Evolutionary conservation across 2,113 vertebrate genomes (phyloP).

Genomic region (Prunella fulvescens): DNA sequence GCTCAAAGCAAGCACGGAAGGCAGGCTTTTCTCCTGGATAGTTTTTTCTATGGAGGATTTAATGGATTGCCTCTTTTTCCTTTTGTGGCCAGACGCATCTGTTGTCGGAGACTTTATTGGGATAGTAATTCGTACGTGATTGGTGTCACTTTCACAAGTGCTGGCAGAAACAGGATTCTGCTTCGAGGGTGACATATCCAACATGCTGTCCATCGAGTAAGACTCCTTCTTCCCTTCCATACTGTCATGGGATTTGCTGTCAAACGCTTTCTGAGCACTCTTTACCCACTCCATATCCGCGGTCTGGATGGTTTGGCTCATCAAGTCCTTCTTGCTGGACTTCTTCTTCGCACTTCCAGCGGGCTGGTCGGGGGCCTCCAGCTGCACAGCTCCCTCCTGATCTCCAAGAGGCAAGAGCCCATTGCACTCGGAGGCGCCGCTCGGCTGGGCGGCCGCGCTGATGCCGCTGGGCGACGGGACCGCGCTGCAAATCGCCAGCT

Average conservation of each 20-base stretch:
- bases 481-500: conserved; percentile 61
- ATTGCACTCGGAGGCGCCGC: conserved; percentile 60
- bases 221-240: conserved; percentile 82
- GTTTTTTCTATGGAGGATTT: conserved; percentile 80
- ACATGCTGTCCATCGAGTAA: conserved; percentile 65
- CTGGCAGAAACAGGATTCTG: conserved; percentile 70
- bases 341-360: conserved; percentile 82
- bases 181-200: conserved; percentile 48
- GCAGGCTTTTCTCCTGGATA: conserved; percentile 74
- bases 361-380: conserved; percentile 84
- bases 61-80: conserved; percentile 83
- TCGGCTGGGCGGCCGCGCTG: conserved; percentile 20
- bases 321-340: conserved; percentile 87
- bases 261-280: conserved; percentile 81
- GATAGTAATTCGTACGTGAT: conserved; percentile 73
- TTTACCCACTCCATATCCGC: conserved; percentile 84
- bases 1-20: conserved; percentile 76
- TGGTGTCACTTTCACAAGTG: conserved; percentile 74
- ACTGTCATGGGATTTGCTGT: conserved; percentile 73
- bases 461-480: conserved; percentile 60
- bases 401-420: conserved; percentile 71
- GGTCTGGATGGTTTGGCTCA: conserved; percentile 76
- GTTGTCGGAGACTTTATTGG: conserved; percentile 81
- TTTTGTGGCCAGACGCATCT: conserved; percentile 78
- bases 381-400: conserved; percentile 79